phyloP scores from a whole-genome alignment of 2,797 vertebrate genomes.

The Pangasius mekongensis region DNA sequence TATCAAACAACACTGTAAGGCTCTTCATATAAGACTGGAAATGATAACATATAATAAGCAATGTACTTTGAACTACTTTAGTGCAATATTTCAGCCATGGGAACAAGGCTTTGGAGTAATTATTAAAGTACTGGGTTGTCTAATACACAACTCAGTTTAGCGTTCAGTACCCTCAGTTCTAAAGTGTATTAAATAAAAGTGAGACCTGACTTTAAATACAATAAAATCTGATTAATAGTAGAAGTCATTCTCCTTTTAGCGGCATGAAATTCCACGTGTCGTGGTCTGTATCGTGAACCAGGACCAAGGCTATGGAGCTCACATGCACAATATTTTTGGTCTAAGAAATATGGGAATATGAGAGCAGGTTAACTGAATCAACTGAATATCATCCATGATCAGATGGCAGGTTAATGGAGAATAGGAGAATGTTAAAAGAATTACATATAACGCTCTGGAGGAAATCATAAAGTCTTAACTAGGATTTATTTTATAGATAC shows the following conservation, averaged over 20 bases:
- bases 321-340: not conserved
- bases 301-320: not conserved
- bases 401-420: not conserved
- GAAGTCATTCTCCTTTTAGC: not conserved
- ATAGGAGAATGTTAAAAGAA: not conserved
- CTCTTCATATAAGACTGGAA: slow-evolving; percentile 14
- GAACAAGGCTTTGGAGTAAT: not conserved
- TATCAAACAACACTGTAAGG: slow-evolving; percentile 33
- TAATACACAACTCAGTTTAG: not conserved
- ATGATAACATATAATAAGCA: not conserved
- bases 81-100: slow-evolving; percentile 25
- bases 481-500: not conserved
- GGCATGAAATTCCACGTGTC: not conserved
- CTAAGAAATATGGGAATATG: not conserved
- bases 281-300: not conserved
- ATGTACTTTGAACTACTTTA: not conserved
- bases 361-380: not conserved
- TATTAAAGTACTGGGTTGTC: not conserved
- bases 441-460: no score
- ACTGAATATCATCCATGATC: not conserved
- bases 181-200: not conserved
- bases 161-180: not conserved
- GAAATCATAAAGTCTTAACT: not conserved
- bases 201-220: not conserved
- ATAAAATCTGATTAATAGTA: not conserved